These are phyloP conservation scores for Sinocyclocheilus rhinocerous DNA, from an alignment of 2,113 vertebrate species.

Conservation along the genomic window DNA sequence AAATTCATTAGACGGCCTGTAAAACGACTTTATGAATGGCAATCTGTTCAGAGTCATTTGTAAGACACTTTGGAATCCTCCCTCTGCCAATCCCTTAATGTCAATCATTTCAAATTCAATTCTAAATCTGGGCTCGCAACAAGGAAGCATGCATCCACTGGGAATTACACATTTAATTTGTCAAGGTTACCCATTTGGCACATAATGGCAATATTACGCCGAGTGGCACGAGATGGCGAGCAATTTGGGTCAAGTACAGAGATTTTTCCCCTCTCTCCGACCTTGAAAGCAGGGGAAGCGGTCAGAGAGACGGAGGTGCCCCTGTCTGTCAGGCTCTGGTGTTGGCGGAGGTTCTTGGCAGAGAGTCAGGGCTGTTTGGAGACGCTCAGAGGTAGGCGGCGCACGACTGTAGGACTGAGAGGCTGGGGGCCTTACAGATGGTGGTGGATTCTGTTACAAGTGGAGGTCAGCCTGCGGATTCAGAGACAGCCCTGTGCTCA, in stretches of 20 bases:
- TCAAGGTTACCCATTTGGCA: constrained; percentile 46
- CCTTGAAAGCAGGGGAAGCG: constrained; percentile 23
- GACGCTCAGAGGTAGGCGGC: background rate
- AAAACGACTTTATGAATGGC: background rate
- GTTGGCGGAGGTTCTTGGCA: constrained; percentile 37
- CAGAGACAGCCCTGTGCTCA: constrained; percentile 13
- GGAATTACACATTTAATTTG: constrained; percentile 34
- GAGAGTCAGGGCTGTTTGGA: constrained; percentile 36
- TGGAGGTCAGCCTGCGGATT: constrained; percentile 60
- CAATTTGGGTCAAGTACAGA: constrained; percentile 48
- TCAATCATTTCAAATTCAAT: constrained; percentile 3
- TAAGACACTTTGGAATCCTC: background rate
- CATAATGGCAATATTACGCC: constrained; percentile 4
- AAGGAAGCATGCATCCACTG: background rate
- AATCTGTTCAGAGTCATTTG: background rate
- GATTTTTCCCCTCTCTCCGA: constrained; percentile 4
- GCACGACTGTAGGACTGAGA: constrained; percentile 30
- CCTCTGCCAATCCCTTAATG: background rate
- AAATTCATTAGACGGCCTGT: background rate
- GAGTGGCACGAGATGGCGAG: background rate
- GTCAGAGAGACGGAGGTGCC: constrained; percentile 9
- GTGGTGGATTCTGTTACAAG: constrained; percentile 50
- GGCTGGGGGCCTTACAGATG: constrained; percentile 57
- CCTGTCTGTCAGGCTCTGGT: constrained; percentile 35
- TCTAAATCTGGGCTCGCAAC: background rate